Evolutionary conservation across 2,113 vertebrate species (phyloP).

Genomic region (Ovibos moschatus): DNA sequence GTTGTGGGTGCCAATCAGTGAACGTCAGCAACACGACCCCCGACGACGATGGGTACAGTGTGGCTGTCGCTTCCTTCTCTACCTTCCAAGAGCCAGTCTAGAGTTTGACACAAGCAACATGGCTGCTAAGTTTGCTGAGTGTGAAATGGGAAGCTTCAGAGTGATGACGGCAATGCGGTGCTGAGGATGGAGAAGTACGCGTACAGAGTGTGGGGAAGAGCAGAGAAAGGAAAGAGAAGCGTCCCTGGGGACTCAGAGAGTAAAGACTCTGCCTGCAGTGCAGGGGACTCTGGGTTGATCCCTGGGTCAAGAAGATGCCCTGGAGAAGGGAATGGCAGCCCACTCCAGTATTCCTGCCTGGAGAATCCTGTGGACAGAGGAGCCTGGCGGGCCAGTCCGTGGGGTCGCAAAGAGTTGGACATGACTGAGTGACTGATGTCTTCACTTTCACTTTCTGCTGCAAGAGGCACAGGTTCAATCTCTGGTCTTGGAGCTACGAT

Average conservation of each 20-base stretch:
- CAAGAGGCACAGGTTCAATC: background rate
- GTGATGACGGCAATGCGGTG: rapidly evolving
- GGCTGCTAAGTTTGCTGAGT: rapidly evolving
- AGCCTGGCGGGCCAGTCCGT: background rate
- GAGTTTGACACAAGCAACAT: background rate
- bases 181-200: background rate
- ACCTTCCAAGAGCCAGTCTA: background rate
- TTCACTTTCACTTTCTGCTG: background rate
- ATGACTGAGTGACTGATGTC: background rate
- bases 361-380: background rate
- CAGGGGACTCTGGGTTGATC: background rate
- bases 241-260: background rate
- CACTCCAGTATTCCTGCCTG: background rate
- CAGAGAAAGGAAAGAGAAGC: background rate
- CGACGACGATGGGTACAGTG: rapidly evolving
- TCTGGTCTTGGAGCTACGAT: background rate
- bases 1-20: rapidly evolving
- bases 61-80: background rate
- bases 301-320: rapidly evolving
- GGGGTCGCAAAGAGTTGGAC: background rate
- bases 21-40: rapidly evolving
- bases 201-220: background rate
- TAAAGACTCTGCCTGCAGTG: background rate
- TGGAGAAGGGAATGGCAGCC: background rate
- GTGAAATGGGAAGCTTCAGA: too few relatives aligned